Conservation (phyloP, 2,797 vertebrate species). For the Ctenopoma multispine region DNA sequence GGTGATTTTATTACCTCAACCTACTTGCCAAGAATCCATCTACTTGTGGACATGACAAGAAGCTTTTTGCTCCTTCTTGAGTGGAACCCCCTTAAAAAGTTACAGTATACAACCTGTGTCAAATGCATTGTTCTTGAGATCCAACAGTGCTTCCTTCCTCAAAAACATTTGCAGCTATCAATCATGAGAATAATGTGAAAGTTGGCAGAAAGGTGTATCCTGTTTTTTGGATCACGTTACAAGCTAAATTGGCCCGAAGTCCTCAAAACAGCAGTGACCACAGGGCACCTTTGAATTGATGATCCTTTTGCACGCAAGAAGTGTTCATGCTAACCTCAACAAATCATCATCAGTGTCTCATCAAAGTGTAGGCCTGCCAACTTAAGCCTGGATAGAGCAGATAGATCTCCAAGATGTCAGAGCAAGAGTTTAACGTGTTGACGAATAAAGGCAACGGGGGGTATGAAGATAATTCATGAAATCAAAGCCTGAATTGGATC, state of each 20-base stretch:
- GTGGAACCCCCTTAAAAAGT: background rate
- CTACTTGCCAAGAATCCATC: background rate
- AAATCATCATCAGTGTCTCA: no score
- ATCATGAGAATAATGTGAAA: background rate
- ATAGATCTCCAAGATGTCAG: no score
- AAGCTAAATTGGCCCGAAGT: background rate
- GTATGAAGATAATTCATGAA: no score
- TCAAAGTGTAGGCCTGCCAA: no score
- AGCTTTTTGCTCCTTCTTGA: background rate
- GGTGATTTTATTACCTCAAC: background rate
- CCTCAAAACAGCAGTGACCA: background rate
- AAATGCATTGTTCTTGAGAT: background rate
- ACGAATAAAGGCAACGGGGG: no score
- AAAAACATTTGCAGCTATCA: background rate
- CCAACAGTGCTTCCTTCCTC: background rate
- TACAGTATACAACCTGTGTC: background rate
- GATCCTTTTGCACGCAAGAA: background rate
- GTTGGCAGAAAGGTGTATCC: background rate
- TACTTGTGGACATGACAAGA: background rate
- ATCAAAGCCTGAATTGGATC: no score
- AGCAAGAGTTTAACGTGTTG: no score
- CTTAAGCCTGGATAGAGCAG: no score
- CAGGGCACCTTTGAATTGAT: background rate
- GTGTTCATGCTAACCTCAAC: no score
- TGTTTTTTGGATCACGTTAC: background rate